Conservation (phyloP, 2,888 invertebrate species). For the Clistopyga incitator region DNA sequence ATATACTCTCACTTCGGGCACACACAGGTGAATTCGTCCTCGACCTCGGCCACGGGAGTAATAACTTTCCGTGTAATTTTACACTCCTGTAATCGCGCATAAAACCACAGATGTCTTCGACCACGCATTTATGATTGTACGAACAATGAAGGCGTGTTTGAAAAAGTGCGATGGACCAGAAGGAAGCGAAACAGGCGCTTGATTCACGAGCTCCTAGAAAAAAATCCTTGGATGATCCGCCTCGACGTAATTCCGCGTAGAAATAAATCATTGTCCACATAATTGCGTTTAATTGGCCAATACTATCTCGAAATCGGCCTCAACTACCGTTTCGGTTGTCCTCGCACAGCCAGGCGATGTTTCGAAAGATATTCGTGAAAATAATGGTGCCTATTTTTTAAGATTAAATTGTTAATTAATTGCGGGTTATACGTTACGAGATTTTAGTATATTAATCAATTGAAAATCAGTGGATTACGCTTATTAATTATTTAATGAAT, state of each 20-base stretch:
- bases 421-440: background rate
- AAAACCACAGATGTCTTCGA: conserved; percentile 5
- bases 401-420: background rate
- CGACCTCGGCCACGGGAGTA: conserved; percentile 51
- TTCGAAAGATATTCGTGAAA: background rate
- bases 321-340: background rate
- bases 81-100: conserved; percentile 30
- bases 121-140: conserved; percentile 8
- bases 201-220: conserved; percentile 21
- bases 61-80: conserved; percentile 54
- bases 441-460: background rate
- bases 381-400: background rate
- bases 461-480: too few species aligned
- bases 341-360: background rate
- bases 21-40: conserved; percentile 49
- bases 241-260: conserved; percentile 6
- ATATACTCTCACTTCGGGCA: conserved; percentile 8
- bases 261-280: conserved; percentile 42
- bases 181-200: background rate
- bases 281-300: conserved; percentile 31
- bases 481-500: too few species aligned
- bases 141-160: conserved; percentile 25
- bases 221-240: conserved; percentile 10
- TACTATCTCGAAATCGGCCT: background rate
- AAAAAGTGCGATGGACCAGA: conserved; percentile 15